Base-by-base conservation (phyloP, 2,113 vertebrate species). In the Coracopsis vasa region DNA sequence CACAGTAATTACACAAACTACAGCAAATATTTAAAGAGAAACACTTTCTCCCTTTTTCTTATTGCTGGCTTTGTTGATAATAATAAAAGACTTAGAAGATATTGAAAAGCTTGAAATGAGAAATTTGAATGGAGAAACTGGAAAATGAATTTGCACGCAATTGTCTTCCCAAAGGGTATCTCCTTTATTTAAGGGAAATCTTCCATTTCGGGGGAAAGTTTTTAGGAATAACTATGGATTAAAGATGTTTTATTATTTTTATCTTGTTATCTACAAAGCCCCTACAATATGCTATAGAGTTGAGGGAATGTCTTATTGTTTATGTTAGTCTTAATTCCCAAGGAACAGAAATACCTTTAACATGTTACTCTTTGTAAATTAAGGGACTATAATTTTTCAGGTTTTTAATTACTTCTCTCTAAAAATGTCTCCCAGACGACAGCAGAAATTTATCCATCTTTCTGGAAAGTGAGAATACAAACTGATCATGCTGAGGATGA, bases 21-120 rank as follows among this genome's bases (percentile, higher is more conserved):
- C 51, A 75, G 72, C 79, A 95, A 94, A 94, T 94, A 95, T 93
- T 92, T 93, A 89, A 96, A 83, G 62, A 80, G 83, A 93, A 75
- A 48, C 35, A 53, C 3, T 37, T 89, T 10, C 4, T 14, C 33
- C 56, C 11, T 74, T 83, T 89, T 65, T 45, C 31, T 91, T 50
- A 61, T 53, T 83, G 19, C 15, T 0, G 0, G 16, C 23, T 93
- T 92, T 23, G 3, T 81, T 92, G 83, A 80, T 84, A 58, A 71
- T 85, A 92, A 91, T 81, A 74, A 80, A 88, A 92, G 37, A 77
- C 13, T 88, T 29, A 95, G 70, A 80, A 6, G 5, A 80, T 88
- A 84, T 80, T 87, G 73, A 92, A 89, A 95, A 92, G 9, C n/a
- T 74, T 86, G 51, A 90, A 95, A 90, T 90, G n/a, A 95, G 54